Conservation (phyloP, 2,797 vertebrate genomes). For the Rousettus madagascariensis region DNA sequence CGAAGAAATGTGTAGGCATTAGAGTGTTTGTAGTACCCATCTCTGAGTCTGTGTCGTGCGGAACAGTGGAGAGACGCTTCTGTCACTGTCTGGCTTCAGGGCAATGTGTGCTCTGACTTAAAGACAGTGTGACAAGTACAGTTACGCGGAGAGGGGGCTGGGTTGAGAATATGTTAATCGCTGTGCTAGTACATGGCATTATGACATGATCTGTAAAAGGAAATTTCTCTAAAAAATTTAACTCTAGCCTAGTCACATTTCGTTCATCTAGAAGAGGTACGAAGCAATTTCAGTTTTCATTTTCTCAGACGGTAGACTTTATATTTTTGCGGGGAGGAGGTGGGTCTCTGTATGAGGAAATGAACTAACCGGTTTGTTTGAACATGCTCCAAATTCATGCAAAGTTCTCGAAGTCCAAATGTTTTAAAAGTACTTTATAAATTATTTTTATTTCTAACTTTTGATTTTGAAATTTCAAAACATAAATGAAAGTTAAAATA, state of each 20-base stretch:
- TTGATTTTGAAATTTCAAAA: constrained; percentile 6
- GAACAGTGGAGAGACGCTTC: constrained; percentile 14
- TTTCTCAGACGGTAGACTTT: neutral
- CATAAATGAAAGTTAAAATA: neutral
- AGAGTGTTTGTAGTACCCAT: constrained; percentile 8
- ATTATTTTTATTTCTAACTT: neutral
- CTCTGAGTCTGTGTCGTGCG: too few species aligned
- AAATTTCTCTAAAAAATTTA: neutral
- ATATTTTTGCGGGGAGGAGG: too few species aligned
- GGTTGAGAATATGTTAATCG: constrained; percentile 67
- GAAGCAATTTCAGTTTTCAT: neutral
- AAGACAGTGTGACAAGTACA: constrained; percentile 27
- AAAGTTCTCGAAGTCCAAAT: neutral
- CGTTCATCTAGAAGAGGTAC: neutral
- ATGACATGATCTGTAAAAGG: neutral
- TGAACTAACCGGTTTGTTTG: neutral
- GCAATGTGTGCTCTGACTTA: constrained; percentile 60
- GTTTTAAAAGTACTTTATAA: neutral
- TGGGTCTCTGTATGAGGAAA: neutral
- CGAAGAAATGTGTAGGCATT: neutral
- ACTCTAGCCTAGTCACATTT: neutral
- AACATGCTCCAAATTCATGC: neutral
- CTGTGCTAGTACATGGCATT: constrained; percentile 48
- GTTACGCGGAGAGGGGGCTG: neutral
- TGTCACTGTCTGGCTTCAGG: constrained; percentile 44